Base-by-base conservation (phyloP, 2,113 vertebrate genomes). In the Marcusenius ussheri region DNA sequence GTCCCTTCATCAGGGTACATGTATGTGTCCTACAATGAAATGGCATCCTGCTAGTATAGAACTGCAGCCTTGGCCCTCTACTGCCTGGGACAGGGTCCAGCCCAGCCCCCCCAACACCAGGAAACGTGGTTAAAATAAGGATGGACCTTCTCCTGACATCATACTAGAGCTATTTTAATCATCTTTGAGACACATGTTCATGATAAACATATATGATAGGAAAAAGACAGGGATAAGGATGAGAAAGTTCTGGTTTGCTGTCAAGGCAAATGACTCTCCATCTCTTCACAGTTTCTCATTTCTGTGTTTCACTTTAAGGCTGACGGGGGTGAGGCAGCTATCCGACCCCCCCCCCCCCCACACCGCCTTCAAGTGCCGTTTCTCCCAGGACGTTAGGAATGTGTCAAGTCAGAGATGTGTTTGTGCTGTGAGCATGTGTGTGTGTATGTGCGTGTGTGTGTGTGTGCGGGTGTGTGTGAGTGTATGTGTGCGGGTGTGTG, bases 381-480 rank as follows among this genome's bases (percentile, higher is more conserved):
- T 62, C 53, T 88, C 39, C 35, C 53, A 53, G 84, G 49, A 83
- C 9, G n/a, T 31, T n/a, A 51, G 87, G 87, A 88, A 88, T 88
- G 87, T 88, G 87, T 49, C 39, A 87, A 87, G 85, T 46, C 10
- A 27, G n/a, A 49, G 88, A n/a, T 21, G 35, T 93, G 93, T 94
- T 93, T 94, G 89, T 74, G 88, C 92, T 89, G 92, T 92, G 90
- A 58, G 91, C 77, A 90, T 89, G 90, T 89, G 88, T 90, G 91
- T 92, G 89, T 89, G 85, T 74, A 90, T 89, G 90, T 91, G 89
- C 42, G 66, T 84, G 80, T 50, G 89, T 86, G 53, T 86, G 51
- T 90, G 51, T 47, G 3, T 17, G 15, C 5, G 17, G 19, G 51
- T 19, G 3, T 51, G 50, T n/a, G 24, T 93, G 93, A 0, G 45